Percentiles rank a stretch among this genome's conserved stretches.
These are phyloP conservation scores for Macquaria australasica DNA, from an alignment of 2,113 vertebrate species.

Conservation along the genomic window DNA sequence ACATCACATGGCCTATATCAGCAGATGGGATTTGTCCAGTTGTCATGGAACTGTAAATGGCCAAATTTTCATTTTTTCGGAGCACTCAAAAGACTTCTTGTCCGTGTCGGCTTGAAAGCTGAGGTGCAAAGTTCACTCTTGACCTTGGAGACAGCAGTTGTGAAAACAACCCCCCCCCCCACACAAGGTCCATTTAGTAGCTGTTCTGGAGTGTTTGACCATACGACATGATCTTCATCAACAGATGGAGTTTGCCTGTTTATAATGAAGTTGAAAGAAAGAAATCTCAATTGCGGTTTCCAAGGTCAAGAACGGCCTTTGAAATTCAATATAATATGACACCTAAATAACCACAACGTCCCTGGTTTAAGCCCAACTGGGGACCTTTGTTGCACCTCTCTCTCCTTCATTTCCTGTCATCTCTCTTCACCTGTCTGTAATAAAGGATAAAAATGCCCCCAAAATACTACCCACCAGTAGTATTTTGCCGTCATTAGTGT, in stretches of 20 bases:
- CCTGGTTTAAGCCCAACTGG: neutral
- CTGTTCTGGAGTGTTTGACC: slow-evolving; percentile 1
- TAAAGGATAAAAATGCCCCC: neutral
- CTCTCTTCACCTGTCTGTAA: neutral
- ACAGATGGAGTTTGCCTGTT: neutral
- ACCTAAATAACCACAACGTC: neutral
- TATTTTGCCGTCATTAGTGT: neutral
- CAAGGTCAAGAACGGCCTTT: slow-evolving; percentile 3
- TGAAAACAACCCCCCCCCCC: neutral
- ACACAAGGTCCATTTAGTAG: neutral
- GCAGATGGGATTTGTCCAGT: neutral
- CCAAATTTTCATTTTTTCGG: neutral
- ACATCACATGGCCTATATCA: neutral
- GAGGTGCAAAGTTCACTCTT: slow-evolving; percentile 5
- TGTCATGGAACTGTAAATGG: neutral
- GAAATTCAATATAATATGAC: neutral
- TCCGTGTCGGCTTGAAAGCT: neutral
- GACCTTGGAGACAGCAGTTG: neutral
- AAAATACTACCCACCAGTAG: no score
- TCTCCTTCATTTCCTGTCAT: neutral
- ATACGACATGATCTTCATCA: slow-evolving; percentile 2
- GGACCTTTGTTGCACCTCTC: neutral
- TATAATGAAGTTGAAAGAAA: neutral
- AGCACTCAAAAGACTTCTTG: neutral
- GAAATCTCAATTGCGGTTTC: neutral